Evolutionary conservation across 2,888 invertebrate genomes (phyloP), one percentile per base, ranked within the genome.

Genomic region (Melanotus villosus): DNA sequence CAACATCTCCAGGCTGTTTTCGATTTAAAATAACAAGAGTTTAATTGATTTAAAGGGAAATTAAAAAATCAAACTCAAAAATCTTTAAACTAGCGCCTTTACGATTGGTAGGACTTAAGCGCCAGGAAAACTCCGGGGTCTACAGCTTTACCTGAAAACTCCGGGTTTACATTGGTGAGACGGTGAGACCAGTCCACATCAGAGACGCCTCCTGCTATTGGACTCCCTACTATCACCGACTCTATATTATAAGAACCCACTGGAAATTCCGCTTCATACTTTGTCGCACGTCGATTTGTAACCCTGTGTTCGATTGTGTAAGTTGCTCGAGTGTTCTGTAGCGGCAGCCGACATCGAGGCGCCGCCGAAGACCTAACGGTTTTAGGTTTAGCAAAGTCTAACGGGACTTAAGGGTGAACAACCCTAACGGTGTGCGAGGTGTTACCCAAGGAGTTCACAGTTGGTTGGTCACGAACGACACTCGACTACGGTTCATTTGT

Each of bases 241-340:
- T 43, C 73, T 82, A 80, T 81, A 80, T n/a, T n/a, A n/a, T 74
- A 81, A 77, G 65, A 62, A 60, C 30, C 52, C 68, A 65, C 72
- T 57, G 7, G 34, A 52, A 63, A 23, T 64, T 63, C 52, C 41
- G 18, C 12, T 41, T 56, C 45, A 64, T 54, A 62, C 47, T 67
- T 38, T 14, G 9, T 30, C 19, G 59, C 38, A 32, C 16, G 34
- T 52, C 12, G 32, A 45, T 6, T 19, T 41, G 23, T 12, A 59
- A 56, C 30, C 60, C 21, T 34, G 71, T 71, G 70, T 60, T 57
- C 14, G 47, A 50, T 41, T 19, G 43, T 54, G n/a, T n/a, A n/a
- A n/a, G n/a, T 64, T 12, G 43, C 19, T 45, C 58, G 43, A 16
- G 32, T 38, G 59, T 65, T 41, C 10, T 54, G n/a, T n/a, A n/a